phyloP scores from a whole-genome alignment of 2,113 vertebrate species.

The Leuciscus idus region DNA sequence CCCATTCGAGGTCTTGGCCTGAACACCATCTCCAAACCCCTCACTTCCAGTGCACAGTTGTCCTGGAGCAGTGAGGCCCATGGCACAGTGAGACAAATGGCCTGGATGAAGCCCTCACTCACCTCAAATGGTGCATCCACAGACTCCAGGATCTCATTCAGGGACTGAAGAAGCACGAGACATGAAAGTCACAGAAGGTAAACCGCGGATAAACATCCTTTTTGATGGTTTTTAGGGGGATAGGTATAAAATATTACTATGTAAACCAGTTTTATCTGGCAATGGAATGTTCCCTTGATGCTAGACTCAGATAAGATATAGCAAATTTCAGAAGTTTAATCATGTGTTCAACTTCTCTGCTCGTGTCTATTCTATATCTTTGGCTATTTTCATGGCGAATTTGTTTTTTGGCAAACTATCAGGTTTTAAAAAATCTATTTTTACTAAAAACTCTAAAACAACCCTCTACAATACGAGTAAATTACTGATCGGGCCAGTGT shows the following conservation, averaged over 20 bases:
- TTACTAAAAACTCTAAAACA: no score
- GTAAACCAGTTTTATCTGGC: neutral
- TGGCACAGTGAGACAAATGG: slow-evolving; percentile 91
- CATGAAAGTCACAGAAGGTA: neutral
- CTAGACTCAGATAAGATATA: neutral
- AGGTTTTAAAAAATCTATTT: no score
- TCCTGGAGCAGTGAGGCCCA: slow-evolving; percentile 95
- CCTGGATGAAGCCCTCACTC: slow-evolving; percentile 93
- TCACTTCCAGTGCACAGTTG: slow-evolving; percentile 93
- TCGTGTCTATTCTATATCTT: no score
- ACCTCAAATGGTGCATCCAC: slow-evolving; percentile 95
- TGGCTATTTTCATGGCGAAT: no score
- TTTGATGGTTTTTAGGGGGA: neutral
- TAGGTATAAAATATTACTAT: neutral
- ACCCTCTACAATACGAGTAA: no score
- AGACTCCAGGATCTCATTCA: slow-evolving; percentile 95
- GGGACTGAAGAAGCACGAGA: slow-evolving; percentile 77
- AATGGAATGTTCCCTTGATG: neutral
- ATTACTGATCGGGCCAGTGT: no score
- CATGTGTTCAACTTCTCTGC: neutral
- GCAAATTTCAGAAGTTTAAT: neutral
- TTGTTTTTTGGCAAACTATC: no score
- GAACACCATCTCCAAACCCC: slow-evolving; percentile 91
- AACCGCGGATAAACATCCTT: neutral
- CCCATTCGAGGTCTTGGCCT: slow-evolving; percentile 90